phyloP scores from a whole-genome alignment of 30 jellyfish, hydroid and myxozoan species.

The Hydractinia echinata region DNA sequence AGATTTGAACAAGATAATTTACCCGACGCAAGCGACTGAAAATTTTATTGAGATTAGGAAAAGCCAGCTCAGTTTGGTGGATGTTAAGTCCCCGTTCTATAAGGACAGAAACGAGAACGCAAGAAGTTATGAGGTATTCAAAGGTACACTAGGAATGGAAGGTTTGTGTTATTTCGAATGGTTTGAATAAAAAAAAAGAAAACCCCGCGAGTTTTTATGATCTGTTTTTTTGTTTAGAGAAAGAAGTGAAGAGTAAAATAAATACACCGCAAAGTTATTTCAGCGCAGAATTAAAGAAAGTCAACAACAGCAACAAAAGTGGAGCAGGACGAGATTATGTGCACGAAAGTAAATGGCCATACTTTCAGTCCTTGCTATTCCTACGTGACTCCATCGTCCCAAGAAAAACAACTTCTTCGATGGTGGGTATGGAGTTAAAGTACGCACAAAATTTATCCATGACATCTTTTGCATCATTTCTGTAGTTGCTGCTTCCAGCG shows the following conservation, averaged over 20 bases:
- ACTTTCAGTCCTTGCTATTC: constrained; percentile 34
- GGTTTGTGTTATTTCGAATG: constrained; percentile 10
- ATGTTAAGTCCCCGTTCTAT: constrained; percentile 25
- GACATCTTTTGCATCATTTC: constrained; percentile 15
- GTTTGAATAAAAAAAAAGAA: not conserved
- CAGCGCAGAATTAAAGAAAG: constrained; percentile 23
- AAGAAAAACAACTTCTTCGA: too few species aligned
- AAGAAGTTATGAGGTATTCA: constrained; percentile 16
- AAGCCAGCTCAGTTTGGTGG: constrained; percentile 21
- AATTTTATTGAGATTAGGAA: constrained; percentile 3
- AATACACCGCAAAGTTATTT: constrained; percentile 38
- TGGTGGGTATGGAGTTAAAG: not conserved
- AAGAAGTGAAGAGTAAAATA: constrained; percentile 31
- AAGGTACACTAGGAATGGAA: constrained; percentile 9
- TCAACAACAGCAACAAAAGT: constrained; percentile 29
- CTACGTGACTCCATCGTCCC: constrained; percentile 33
- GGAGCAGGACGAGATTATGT: constrained; percentile 40
- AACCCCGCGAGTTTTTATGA: not conserved
- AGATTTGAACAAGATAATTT: too few species aligned
- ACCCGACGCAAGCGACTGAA: not conserved
- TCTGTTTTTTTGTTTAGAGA: constrained; percentile 22
- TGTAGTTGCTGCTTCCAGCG: constrained; percentile 27
- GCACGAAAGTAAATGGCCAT: constrained; percentile 43
- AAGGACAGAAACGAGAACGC: constrained; percentile 34
- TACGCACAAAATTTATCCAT: constrained; percentile 14